Evolutionary conservation across 2,113 vertebrate species (phyloP).

Genomic region (Falco punctatus): DNA sequence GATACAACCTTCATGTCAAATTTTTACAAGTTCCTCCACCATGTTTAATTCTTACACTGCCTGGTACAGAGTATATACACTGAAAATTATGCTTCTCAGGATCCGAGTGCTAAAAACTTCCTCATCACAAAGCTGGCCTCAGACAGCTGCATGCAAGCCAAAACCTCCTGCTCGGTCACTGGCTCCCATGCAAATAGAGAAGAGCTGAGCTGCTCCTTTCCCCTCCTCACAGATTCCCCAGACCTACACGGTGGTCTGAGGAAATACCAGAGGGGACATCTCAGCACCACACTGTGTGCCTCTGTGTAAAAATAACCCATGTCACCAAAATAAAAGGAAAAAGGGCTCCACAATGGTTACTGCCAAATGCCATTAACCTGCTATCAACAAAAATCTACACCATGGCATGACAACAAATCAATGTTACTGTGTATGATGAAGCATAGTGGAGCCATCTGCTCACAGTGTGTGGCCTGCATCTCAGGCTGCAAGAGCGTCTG

Average conservation of each 20-base stretch:
- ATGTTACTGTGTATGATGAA: not conserved
- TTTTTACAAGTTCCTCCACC: not conserved
- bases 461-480: not conserved
- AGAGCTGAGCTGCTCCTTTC: not conserved
- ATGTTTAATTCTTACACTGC: not conserved
- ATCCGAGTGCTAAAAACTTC: not conserved
- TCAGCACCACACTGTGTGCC: not conserved
- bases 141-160: not conserved
- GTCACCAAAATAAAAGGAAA: not conserved
- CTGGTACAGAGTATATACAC: not conserved
- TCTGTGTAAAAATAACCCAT: not conserved
- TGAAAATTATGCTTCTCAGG: not conserved
- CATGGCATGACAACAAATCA: not conserved
- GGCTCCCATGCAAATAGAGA: not conserved
- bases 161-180: not conserved
- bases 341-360: not conserved
- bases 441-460: conserved; percentile 35
- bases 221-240: not conserved
- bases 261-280: not conserved
- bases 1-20: not conserved
- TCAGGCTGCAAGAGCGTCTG: not conserved
- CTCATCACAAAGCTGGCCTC: not conserved
- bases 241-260: not conserved
- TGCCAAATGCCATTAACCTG: conserved; percentile 19
- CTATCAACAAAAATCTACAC: not conserved